These are phyloP conservation scores for Eupithecia insigniata DNA, from an alignment of 2,888 invertebrate genomes.

Conservation along the genomic window DNA sequence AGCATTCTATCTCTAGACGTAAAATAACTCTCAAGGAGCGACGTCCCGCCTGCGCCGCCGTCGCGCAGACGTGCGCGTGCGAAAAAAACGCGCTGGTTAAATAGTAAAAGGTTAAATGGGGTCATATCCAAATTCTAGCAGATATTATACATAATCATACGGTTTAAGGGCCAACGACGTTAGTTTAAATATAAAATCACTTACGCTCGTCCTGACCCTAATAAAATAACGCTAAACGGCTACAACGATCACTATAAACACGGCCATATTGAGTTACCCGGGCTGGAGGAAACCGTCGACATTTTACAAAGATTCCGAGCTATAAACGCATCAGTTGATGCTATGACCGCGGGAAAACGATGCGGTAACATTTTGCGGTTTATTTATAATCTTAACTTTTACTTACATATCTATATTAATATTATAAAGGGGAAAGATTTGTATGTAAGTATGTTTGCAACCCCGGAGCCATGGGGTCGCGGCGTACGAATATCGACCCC, in stretches of 20 bases:
- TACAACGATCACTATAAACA: constrained; percentile 24
- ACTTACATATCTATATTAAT: too few species aligned
- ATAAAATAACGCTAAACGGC: constrained; percentile 19
- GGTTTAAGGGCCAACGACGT: background rate
- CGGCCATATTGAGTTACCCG: constrained; percentile 26
- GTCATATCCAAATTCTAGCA: too few species aligned
- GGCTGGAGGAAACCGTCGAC: background rate
- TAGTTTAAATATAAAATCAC: constrained; percentile 9
- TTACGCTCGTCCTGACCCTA: constrained; percentile 11
- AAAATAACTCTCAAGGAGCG: too few species aligned
- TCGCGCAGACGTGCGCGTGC: too few species aligned
- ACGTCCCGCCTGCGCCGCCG: too few species aligned
- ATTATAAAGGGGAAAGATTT: too few species aligned
- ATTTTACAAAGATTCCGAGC: constrained; percentile 12
- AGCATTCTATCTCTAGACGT: too few species aligned
- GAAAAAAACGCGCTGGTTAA: too few species aligned
- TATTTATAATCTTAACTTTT: background rate
- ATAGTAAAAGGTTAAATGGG: too few species aligned
- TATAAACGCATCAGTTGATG: constrained; percentile 50
- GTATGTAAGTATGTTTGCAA: too few species aligned
- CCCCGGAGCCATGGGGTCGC: too few species aligned
- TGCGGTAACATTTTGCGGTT: constrained; percentile 36
- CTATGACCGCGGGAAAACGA: constrained; percentile 27
- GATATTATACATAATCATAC: background rate
- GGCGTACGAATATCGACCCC: too few species aligned